These are phyloP conservation scores for Astyanax mexicanus DNA, from an alignment of 2,797 vertebrate species.

Conservation along the genomic window DNA sequence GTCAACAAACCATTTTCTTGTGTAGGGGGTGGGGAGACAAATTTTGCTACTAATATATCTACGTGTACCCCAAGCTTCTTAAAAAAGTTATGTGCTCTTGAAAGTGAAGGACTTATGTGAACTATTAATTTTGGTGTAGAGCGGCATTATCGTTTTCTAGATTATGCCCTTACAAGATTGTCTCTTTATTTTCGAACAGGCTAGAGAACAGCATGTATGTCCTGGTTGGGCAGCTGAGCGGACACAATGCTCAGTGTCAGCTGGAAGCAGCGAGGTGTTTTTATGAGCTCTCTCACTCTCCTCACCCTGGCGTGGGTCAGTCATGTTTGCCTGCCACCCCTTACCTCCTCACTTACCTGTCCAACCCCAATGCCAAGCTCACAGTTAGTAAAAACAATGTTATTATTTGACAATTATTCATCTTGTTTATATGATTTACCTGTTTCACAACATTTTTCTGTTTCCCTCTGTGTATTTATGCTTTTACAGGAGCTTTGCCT, in stretches of 20 bases:
- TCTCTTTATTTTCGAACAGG: conserved; percentile 67
- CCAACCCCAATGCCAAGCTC: conserved; percentile 88
- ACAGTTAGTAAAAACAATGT: conserved; percentile 80
- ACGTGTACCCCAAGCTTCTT: no score
- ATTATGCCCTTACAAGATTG: no score
- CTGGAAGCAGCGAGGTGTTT: conserved; percentile 88
- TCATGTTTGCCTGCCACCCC: conserved; percentile 90
- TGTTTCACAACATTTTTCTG: neutral
- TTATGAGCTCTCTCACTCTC: conserved; percentile 91
- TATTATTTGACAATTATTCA: neutral
- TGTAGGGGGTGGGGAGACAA: no score
- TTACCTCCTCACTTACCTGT: conserved; percentile 95
- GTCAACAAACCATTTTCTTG: no score
- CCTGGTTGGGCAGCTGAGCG: conserved; percentile 86
- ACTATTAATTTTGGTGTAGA: no score
- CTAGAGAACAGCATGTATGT: conserved; percentile 86
- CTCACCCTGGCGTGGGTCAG: conserved; percentile 76
- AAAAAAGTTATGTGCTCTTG: no score
- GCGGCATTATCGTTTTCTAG: no score
- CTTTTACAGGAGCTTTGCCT: conserved; percentile 89
- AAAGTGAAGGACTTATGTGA: no score
- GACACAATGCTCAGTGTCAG: conserved; percentile 84
- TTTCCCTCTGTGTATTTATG: neutral
- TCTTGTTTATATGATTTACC: neutral
- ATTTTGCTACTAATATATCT: no score